A percentile compares a stretch with the other conserved stretches of the same genome.
phyloP scores from a whole-genome alignment of 2,797 vertebrate species.

The Galaxias olidus region DNA sequence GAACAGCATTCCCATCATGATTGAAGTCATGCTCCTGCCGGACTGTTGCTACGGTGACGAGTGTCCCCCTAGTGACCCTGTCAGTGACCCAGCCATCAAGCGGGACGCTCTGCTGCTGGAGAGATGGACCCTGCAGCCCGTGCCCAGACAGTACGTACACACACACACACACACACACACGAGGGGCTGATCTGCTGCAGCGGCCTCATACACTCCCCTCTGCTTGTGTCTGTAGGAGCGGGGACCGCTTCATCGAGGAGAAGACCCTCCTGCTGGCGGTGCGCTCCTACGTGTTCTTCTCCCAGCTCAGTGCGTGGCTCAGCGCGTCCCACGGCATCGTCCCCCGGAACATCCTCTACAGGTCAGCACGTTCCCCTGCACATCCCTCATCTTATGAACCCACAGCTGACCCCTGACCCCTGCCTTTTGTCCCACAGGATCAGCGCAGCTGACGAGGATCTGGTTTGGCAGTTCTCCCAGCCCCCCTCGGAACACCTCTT shows the following conservation, averaged over 20 bases:
- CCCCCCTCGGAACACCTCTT: slow-evolving; percentile 94
- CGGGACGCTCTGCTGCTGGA: slow-evolving; percentile 94
- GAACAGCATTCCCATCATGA: slow-evolving; percentile 97
- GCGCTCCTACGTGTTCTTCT: slow-evolving; percentile 98
- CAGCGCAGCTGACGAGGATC: slow-evolving; percentile 92
- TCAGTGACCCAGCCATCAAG: slow-evolving; percentile 95
- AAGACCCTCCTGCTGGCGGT: slow-evolving; percentile 94
- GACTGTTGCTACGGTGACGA: slow-evolving; percentile 99
- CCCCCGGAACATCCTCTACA: slow-evolving; percentile 97
- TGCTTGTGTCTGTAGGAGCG: slow-evolving; percentile 75
- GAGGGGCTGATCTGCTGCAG: not conserved
- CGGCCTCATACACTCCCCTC: not conserved
- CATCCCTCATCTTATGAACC: slow-evolving; percentile 26
- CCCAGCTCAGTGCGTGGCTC: slow-evolving; percentile 98
- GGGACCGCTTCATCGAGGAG: slow-evolving; percentile 95
- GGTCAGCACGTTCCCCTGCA: slow-evolving; percentile 69
- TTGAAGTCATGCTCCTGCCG: slow-evolving; percentile 97
- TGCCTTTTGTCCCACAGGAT: slow-evolving; percentile 78
- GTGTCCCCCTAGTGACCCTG: slow-evolving; percentile 87
- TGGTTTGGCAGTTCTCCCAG: slow-evolving; percentile 95
- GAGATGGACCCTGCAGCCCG: slow-evolving; percentile 94
- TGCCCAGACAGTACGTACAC: slow-evolving; percentile 90
- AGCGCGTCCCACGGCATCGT: slow-evolving; percentile 97
- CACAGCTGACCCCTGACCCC: slow-evolving; percentile 2
- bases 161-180: slow-evolving; percentile 1